phyloP scores from a whole-genome alignment of 2,113 vertebrate genomes.

The Genyomyrus donnyi region DNA sequence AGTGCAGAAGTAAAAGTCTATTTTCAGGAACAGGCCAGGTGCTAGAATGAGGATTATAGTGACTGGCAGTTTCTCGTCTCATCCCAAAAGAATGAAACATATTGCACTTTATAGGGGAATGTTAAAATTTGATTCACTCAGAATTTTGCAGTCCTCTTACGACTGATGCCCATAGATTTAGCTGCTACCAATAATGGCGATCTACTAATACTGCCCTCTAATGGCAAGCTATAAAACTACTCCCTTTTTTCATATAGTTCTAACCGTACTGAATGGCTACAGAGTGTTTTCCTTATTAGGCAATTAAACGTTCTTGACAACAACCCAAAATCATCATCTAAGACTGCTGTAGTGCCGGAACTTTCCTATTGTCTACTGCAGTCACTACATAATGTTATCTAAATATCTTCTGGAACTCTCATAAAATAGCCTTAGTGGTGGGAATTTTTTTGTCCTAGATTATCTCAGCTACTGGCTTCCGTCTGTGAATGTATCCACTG shows the following conservation, averaged over 20 bases:
- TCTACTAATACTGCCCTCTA: background rate
- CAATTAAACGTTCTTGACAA: background rate
- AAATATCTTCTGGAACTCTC: background rate
- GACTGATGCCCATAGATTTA: background rate
- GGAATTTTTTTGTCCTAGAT: background rate
- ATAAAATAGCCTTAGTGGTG: background rate
- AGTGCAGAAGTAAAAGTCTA: background rate
- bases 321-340: background rate
- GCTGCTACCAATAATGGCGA: background rate
- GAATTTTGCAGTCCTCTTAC: background rate
- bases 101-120: background rate
- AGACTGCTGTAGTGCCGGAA: background rate
- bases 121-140: background rate
- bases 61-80: background rate
- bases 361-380: background rate
- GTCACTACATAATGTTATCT: background rate
- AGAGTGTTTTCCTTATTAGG: conserved; percentile 17
- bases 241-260: background rate
- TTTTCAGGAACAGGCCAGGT: background rate
- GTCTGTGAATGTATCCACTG: background rate
- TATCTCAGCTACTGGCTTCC: background rate
- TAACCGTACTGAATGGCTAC: background rate
- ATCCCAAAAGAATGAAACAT: background rate
- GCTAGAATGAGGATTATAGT: background rate
- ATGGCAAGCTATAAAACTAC: background rate